phyloP scores from a whole-genome alignment of 2,888 invertebrate species.

The Acleris sparsana region DNA sequence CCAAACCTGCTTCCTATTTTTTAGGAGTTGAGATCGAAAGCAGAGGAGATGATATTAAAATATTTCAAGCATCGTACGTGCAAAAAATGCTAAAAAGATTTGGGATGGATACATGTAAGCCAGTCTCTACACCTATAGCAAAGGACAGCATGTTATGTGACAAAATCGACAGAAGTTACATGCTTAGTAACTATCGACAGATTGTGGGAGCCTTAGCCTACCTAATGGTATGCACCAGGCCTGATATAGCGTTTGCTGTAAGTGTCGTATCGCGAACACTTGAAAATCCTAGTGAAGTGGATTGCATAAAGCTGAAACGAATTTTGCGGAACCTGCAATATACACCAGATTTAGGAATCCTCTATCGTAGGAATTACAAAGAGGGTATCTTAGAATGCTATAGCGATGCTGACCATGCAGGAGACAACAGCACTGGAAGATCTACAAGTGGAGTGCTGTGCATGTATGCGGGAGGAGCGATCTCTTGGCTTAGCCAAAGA shows the following conservation, averaged over 20 bases:
- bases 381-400: background rate
- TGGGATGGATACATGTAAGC: background rate
- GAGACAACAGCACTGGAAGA: background rate
- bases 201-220: background rate
- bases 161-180: background rate
- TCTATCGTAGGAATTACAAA: no score
- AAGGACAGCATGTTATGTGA: background rate
- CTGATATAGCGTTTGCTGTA: no score
- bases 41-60: background rate
- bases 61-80: background rate
- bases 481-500: slow-evolving; percentile 5
- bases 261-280: no score
- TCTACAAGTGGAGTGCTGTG: background rate
- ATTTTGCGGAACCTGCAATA: no score
- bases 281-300: no score
- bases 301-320: no score
- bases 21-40: background rate
- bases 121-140: background rate
- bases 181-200: background rate
- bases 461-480: slow-evolving; percentile 2
- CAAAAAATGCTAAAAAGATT: no score
- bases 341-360: no score
- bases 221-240: no score
- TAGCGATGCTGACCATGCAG: slow-evolving; percentile 5
- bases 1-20: no score